Base-by-base conservation (phyloP, 2,888 invertebrate genomes). In the Trypoxylon attenuatum region DNA sequence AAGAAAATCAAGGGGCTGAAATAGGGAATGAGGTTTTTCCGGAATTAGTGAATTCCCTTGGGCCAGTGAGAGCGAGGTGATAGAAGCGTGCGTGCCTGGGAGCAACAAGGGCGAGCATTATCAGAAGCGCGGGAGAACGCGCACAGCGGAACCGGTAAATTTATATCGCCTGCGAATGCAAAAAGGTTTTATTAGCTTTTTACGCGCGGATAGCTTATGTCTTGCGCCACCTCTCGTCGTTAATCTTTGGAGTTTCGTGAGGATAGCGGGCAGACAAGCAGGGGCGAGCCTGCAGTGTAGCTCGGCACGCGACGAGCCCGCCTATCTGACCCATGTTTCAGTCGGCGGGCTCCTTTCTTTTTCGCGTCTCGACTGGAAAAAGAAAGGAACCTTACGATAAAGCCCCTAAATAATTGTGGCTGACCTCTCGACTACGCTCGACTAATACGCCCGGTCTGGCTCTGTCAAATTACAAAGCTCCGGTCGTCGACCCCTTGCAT, bases 281-380 rank as follows among this genome's bases (percentile, higher is more conserved):
- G 74, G 77, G 74, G 77, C 61, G 71, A 76, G 76, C 71, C 73
- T 73, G 76, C 73, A 71, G 66, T 76, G 67, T 76, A 80, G 76
- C 78, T 80, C 80, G 80, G 82, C 84, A 84, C 84, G 84, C 84
- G 82, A 84, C 79, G 81, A 72, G 73, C 69, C 68, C 67, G 77
- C 79, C 83, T 84, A 84, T 84, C 84, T 84, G 69, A 75, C 76
- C 82, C 83, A 78, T 84, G 82, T 82, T 81, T 84, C 80, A 82
- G 78, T 76, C 71, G 69, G 73, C 71, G 73, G 72, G 77, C 51
- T 73, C 61, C 73, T 78, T 80, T 79, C 78, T 79, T 82, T 80
- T 76, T 71, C 75, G 71, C 76, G 76, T 77, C 79, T 78, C 76
- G 66, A 69, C 63, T 56, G 64, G 66, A 68, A 33, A 76, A 76